Evolutionary conservation across 92 coral and sea anemone genomes (phyloP).

Genomic region (Palythoa grandis): DNA sequence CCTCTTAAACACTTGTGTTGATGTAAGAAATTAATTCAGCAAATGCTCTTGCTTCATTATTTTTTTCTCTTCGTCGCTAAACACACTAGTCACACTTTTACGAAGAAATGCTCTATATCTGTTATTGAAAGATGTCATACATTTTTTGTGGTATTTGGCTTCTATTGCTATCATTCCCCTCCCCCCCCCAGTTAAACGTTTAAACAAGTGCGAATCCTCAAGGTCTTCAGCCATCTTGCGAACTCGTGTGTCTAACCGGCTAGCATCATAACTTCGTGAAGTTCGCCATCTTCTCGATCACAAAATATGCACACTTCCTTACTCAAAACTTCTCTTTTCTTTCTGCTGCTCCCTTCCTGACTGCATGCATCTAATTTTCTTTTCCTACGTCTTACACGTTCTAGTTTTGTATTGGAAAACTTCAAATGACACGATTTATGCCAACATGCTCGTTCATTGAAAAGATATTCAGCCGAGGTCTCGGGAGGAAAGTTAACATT

Average conservation of each 20-base stretch:
- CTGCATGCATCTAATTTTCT: background rate
- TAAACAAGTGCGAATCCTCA: conserved; percentile 24
- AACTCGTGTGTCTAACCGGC: conserved; percentile 33
- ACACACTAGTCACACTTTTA: background rate
- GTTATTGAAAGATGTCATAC: conserved; percentile 32
- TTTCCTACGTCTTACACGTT: background rate
- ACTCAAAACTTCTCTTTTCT: background rate
- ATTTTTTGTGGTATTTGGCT: conserved; percentile 44
- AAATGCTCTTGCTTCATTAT: conserved; percentile 57
- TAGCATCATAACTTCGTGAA: conserved; percentile 37
- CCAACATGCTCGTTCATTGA: conserved; percentile 13
- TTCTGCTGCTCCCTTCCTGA: background rate
- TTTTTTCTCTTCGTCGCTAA: conserved; percentile 18
- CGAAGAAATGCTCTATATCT: conserved; percentile 10
- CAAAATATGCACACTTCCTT: conserved; percentile 38
- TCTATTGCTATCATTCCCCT: conserved; percentile 25
- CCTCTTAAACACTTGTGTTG: conserved; percentile 50
- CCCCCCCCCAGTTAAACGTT: background rate
- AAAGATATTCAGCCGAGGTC: background rate
- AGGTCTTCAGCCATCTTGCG: conserved; percentile 35
- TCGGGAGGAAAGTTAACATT: background rate
- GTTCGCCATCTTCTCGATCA: conserved; percentile 15
- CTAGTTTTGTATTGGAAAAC: conserved; percentile 28
- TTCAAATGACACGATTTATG: conserved; percentile 38
- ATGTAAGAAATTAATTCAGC: conserved; percentile 57